A percentile compares a stretch with the other conserved stretches of the same genome.
phyloP scores from a whole-genome alignment of 2,888 invertebrate genomes.

The Caenorhabditis uteleia region DNA sequence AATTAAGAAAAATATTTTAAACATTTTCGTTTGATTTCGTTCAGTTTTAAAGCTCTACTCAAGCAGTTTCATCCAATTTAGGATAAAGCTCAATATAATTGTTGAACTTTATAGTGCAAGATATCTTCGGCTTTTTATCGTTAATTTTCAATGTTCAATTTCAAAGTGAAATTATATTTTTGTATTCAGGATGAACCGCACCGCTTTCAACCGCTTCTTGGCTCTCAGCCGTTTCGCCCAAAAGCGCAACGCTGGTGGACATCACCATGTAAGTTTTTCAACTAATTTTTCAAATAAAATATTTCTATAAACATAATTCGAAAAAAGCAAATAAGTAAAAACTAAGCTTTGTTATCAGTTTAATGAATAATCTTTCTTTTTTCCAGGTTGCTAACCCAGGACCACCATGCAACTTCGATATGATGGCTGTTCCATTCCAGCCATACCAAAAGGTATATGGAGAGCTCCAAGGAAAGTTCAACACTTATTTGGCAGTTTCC shows the following conservation, averaged over 20 bases:
- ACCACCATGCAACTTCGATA: conserved; percentile 57
- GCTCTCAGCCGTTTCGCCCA: conserved; percentile 46
- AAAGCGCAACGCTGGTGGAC: conserved; percentile 46
- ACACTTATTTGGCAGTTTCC: conserved; percentile 52
- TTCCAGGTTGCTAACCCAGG: conserved; percentile 55
- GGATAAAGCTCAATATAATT: too few species aligned
- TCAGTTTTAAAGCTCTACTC: too few species aligned
- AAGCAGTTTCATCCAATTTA: too few species aligned
- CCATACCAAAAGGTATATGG: conserved; percentile 60
- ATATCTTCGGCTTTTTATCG: too few species aligned
- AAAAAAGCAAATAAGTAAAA: neutral
- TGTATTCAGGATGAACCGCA: conserved; percentile 48
- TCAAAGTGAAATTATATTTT: too few species aligned
- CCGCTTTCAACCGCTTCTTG: conserved; percentile 46
- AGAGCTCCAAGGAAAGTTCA: conserved; percentile 62
- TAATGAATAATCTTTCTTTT: neutral
- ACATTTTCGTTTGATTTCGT: too few species aligned
- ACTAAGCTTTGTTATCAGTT: conserved; percentile 1
- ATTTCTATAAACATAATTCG: too few species aligned
- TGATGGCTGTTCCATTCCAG: conserved; percentile 57
- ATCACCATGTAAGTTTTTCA: conserved; percentile 33
- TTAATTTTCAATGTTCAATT: too few species aligned
- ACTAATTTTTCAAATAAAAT: conserved; percentile 1
- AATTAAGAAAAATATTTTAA: too few species aligned
- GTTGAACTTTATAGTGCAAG: too few species aligned